Base-by-base conservation (phyloP, 30 jellyfish, hydroid and myxozoan species). In the Hydractinia symbiolongicarpus region DNA sequence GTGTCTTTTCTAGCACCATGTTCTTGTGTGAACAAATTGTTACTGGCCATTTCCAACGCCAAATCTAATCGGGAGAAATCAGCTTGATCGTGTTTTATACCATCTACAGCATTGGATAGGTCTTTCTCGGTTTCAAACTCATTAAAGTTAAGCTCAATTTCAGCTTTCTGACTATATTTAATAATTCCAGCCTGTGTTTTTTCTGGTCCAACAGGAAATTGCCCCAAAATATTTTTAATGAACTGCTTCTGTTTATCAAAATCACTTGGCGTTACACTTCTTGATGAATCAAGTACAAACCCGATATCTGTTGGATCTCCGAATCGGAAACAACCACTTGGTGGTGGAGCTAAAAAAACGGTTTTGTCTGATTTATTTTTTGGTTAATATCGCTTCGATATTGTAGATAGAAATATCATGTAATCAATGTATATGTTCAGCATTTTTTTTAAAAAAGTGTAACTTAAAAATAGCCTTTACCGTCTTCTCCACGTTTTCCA, bases 201-300 rank as follows among this genome's bases (percentile, higher is more conserved):
- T 14, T 83, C 87, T 53, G 91, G 84, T 8, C 96, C 94, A 13
- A 86, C 86, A 4, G 91, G 86, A 83, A 88, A 86, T 4, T 79
- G 85, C 20, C 57, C 57, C n/a, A 91, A 76, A 55, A 91, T 86
- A 54, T 82, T 73, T 67, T 91, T 87, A 10, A 87, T 86, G 79
- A 91, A 82, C 6, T 56, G 61, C 67, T 91, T 91, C 89, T 91
- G 91, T 4, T 84, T 84, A 72, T 69, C 13, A 82, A 84, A 91
- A 76, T 91, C 83, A 11, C 60, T 83, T 53, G 76, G 72, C n/a
- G 82, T 76, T 53, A 86, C 71, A n/a, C 96, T 87, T 6, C 89
- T 83, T 4, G 98, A 91, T 4, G 93, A 67, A 64, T 91, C 98
- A 6, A 91, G 49, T 71, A 91, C 53, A 85, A 91, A 91, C 5